These are phyloP conservation scores for Bovichtus variegatus DNA, from an alignment of 2,797 vertebrate species.

Conservation along the genomic window DNA sequence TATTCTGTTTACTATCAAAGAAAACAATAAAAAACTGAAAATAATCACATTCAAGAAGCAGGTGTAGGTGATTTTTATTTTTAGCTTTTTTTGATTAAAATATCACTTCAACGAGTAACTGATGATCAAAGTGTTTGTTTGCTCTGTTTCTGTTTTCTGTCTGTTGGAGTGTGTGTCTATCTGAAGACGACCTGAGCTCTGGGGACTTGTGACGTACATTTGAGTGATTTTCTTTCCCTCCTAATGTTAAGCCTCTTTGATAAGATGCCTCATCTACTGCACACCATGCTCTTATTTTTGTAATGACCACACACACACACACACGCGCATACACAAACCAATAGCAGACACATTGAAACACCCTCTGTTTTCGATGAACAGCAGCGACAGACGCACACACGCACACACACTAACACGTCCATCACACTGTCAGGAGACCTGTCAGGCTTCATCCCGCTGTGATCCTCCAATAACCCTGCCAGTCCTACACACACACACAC, in stretches of 20 bases:
- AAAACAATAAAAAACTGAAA: too few species aligned
- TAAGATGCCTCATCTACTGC: background rate
- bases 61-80: background rate
- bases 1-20: too few species aligned
- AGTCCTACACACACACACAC: constrained; percentile 14
- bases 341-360: constrained; percentile 4
- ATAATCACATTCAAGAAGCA: background rate
- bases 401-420: constrained; percentile 31
- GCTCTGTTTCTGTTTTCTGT: too few species aligned
- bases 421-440: constrained; percentile 28
- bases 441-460: constrained; percentile 32
- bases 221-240: background rate
- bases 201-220: too few species aligned
- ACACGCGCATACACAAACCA: constrained; percentile 9
- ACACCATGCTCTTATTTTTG: constrained; percentile 9
- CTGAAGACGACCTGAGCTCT: too few species aligned
- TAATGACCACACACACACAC: constrained; percentile 20
- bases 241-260: background rate
- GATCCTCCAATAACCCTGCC: constrained; percentile 40
- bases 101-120: background rate
- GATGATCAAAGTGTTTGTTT: background rate
- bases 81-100: background rate
- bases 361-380: background rate
- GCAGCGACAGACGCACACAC: background rate
- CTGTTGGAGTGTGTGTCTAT: too few species aligned